Evolutionary conservation across 1,140 invertebrate genomes (phyloP).

Genomic region (Macrobrachium rosenbergii): DNA sequence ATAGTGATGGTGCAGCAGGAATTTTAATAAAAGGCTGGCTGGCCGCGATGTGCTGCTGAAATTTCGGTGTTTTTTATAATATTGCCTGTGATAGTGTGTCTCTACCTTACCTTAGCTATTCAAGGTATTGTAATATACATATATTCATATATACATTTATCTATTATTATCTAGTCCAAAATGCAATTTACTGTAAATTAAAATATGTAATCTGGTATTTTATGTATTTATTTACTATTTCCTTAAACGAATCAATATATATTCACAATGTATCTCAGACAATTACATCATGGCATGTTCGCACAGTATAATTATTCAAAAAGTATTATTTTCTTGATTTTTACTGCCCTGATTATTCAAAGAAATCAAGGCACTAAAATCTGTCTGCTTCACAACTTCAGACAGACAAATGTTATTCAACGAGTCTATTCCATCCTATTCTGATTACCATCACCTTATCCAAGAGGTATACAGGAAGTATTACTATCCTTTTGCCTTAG

Average conservation of each 20-base stretch:
- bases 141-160: conserved; percentile 48
- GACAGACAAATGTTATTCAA: no score
- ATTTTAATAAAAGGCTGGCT: no score
- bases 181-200: conserved; percentile 44
- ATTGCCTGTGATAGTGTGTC: conserved; percentile 39
- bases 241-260: neutral
- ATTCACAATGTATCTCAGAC: neutral
- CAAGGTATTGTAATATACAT: conserved; percentile 45
- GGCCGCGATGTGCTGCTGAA: conserved; percentile 3
- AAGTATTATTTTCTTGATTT: no score
- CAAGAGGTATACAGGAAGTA: no score
- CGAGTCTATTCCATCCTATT: no score
- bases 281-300: neutral
- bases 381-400: no score
- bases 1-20: no score
- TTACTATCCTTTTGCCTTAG: no score
- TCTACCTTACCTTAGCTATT: conserved; percentile 39
- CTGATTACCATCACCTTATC: no score
- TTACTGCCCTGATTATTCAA: no score
- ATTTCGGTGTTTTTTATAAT: conserved; percentile 36
- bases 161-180: conserved; percentile 30
- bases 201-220: conserved; percentile 36
- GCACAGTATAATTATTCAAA: no score
- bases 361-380: no score
- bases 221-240: neutral